phyloP scores from a whole-genome alignment of 2,797 vertebrate species.

The Myotis vivesi region DNA sequence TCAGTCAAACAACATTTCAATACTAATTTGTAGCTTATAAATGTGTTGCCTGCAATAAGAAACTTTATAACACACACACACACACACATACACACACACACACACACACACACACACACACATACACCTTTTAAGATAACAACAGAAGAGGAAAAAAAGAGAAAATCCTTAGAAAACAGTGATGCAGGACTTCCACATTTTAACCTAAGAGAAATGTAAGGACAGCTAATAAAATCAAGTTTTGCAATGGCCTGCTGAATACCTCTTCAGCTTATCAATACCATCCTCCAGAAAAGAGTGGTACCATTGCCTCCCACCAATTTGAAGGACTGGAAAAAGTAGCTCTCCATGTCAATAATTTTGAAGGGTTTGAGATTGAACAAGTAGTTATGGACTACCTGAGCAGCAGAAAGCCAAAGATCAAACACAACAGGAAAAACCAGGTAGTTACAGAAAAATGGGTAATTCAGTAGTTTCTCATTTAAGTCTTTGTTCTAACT shows the following conservation, averaged over 20 bases:
- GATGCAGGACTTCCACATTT: not conserved
- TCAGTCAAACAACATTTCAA: not conserved
- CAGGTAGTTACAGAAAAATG: slow-evolving; percentile 71
- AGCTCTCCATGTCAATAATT: not conserved
- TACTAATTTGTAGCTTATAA: not conserved
- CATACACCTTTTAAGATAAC: not conserved
- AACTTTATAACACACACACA: not conserved
- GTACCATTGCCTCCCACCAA: not conserved
- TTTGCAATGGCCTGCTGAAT: not conserved
- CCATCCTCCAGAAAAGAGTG: not conserved
- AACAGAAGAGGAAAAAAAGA: not conserved
- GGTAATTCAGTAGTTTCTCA: not conserved
- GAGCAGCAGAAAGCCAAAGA: slow-evolving; percentile 51
- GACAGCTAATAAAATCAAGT: not conserved
- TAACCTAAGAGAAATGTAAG: not conserved
- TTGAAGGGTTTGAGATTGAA: slow-evolving; percentile 25
- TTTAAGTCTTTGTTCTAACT: slow-evolving; percentile 42
- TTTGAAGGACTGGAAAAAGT: not conserved
- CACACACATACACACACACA: too few species aligned
- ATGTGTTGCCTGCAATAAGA: not conserved
- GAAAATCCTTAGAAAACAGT: not conserved
- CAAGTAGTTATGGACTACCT: not conserved
- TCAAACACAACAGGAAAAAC: slow-evolving; percentile 73
- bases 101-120: too few species aligned
- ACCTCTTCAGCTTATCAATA: not conserved